phyloP scores from a whole-genome alignment of 2,113 vertebrate species.

The Paraplagusia blochii region DNA sequence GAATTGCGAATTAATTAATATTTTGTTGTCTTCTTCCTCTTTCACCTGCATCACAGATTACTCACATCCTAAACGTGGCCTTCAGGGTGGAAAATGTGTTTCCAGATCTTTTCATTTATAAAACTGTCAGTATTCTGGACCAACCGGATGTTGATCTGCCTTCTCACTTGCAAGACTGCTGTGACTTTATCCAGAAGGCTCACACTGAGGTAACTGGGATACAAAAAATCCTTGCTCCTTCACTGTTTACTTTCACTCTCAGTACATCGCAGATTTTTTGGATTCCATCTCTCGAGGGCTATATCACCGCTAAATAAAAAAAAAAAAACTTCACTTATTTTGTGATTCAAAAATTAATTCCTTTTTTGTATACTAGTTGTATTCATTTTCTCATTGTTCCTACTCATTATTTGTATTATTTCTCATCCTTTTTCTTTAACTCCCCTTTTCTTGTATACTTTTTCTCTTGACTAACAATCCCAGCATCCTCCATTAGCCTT shows the following conservation, averaged over 20 bases:
- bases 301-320: no score
- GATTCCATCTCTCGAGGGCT: no score
- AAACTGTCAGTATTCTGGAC: constrained; percentile 86
- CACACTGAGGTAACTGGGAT: constrained; percentile 78
- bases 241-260: no score
- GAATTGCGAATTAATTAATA: no score
- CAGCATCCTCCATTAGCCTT: no score
- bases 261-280: no score
- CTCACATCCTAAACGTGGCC: constrained; percentile 92
- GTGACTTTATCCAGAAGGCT: constrained; percentile 88
- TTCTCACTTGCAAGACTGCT: constrained; percentile 87
- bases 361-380: constrained; percentile 1
- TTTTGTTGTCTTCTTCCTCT: background rate
- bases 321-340: no score
- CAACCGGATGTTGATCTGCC: constrained; percentile 86
- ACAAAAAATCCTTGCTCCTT: no score
- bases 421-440: background rate
- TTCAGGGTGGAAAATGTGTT: constrained; percentile 92
- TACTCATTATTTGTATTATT: no score
- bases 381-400: background rate
- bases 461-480: no score
- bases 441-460: constrained; percentile 11
- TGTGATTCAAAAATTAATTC: no score
- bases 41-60: constrained; percentile 76
- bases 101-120: constrained; percentile 77